These are phyloP conservation scores for Scortum barcoo DNA, from an alignment of 2,113 vertebrate species.

Conservation along the genomic window DNA sequence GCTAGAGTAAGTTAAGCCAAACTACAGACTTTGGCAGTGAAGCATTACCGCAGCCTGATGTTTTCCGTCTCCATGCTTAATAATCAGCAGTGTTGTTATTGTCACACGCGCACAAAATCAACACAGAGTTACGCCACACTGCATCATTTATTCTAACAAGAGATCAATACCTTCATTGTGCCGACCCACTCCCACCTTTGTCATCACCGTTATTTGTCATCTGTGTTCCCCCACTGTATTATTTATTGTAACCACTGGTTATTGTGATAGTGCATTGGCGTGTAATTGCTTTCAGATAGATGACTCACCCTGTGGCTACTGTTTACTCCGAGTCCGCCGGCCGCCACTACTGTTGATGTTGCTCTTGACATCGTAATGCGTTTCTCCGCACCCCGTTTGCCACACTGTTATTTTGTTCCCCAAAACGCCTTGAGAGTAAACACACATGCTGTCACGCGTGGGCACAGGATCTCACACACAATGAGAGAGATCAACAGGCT, in stretches of 20 bases:
- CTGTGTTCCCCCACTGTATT: constrained; percentile 43
- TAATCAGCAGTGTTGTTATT: constrained; percentile 12
- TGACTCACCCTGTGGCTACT: constrained; percentile 54
- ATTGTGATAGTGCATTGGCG: constrained; percentile 53
- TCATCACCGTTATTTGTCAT: constrained; percentile 47
- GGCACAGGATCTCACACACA: constrained; percentile 6
- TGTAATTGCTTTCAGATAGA: constrained; percentile 71
- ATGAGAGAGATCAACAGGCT: constrained; percentile 5
- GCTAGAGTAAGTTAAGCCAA: neutral
- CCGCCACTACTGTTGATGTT: constrained; percentile 20
- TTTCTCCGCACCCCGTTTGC: constrained; percentile 20
- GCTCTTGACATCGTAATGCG: constrained; percentile 52
- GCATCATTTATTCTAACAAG: constrained; percentile 52
- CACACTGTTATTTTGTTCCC: constrained; percentile 50
- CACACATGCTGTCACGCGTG: constrained; percentile 27
- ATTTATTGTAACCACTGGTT: constrained; percentile 64
- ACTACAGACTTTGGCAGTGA: constrained; percentile 3
- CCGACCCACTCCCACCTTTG: constrained; percentile 37
- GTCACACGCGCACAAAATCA: constrained; percentile 4
- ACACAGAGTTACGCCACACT: neutral
- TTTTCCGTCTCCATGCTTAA: constrained; percentile 8
- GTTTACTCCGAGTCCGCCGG: constrained; percentile 48
- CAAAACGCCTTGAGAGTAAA: constrained; percentile 78
- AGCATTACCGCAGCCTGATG: neutral
- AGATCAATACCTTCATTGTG: constrained; percentile 41